A percentile compares a stretch with the other conserved stretches of the same genome.
Conservation (phyloP, 2,797 vertebrate genomes). For the Mormyrus hasselquistii region DNA sequence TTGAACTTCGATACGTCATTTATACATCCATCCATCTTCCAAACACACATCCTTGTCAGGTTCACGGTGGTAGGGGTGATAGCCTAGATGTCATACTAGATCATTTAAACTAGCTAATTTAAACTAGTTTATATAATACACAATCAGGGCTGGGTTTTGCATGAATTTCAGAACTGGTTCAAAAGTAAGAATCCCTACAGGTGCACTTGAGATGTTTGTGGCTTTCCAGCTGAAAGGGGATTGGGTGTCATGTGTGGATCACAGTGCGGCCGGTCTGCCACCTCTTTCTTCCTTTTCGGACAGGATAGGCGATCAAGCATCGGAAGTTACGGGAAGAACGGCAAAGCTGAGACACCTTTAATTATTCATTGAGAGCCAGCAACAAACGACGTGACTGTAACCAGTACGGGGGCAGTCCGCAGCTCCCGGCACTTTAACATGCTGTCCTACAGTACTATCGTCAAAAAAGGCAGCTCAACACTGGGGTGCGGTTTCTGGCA, state of each 20-base stretch:
- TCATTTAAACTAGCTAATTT: neutral
- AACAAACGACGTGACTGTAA: neutral
- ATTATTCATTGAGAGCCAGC: neutral
- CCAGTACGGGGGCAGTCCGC: neutral
- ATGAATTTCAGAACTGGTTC: neutral
- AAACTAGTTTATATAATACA: neutral
- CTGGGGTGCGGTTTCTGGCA: neutral
- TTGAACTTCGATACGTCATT: neutral
- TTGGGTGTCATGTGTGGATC: conserved; percentile 50
- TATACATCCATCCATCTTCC: neutral
- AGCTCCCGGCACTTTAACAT: neutral
- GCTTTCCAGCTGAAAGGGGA: conserved; percentile 69
- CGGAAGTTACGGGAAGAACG: conserved; percentile 47
- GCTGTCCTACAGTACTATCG: neutral
- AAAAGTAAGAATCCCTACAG: neutral
- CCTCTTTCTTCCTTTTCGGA: conserved; percentile 45
- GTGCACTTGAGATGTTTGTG: conserved; percentile 30
- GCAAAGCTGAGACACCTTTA: conserved; percentile 61
- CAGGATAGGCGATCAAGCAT: conserved; percentile 52
- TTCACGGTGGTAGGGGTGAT: neutral
- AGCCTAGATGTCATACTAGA: neutral
- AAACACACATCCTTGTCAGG: neutral
- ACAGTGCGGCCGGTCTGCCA: conserved; percentile 52
- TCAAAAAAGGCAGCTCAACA: neutral
- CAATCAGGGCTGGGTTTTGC: neutral